Evolutionary conservation across 2,113 vertebrate species (phyloP).

Genomic region (Dunckerocampus dactyliophorus): DNA sequence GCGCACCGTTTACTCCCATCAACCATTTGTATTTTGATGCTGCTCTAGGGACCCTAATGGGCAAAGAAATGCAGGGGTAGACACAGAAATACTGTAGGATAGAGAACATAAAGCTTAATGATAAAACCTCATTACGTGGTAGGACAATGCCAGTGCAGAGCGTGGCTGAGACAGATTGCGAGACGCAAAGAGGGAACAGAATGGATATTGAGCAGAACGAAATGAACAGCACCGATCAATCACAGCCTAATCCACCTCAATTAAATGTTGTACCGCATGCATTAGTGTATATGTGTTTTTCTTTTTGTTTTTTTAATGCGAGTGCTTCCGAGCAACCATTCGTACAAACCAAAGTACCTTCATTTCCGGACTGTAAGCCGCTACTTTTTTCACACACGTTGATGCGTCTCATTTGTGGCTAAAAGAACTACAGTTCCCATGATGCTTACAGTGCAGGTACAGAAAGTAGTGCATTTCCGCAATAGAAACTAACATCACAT

Average conservation of each 20-base stretch:
- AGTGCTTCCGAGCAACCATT: not conserved
- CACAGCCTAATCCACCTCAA: not conserved
- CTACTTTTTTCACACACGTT: too few relatives aligned
- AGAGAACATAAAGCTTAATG: conserved; percentile 21
- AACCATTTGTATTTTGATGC: conserved; percentile 15
- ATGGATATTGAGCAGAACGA: conserved; percentile 10
- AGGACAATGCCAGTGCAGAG: conserved; percentile 3
- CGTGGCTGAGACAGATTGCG: conserved; percentile 1
- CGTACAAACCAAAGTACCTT: too few relatives aligned
- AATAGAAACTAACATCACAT: too few relatives aligned
- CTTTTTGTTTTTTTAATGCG: too few relatives aligned
- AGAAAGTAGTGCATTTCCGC: too few relatives aligned
- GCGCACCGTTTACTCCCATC: conserved; percentile 16
- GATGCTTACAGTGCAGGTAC: too few relatives aligned
- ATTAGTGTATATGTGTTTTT: not conserved
- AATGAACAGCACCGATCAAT: conserved; percentile 5
- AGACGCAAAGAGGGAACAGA: conserved; percentile 6
- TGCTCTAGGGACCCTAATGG: not conserved
- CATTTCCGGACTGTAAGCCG: too few relatives aligned
- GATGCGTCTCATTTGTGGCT: too few relatives aligned
- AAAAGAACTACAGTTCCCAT: too few relatives aligned
- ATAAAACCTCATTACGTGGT: conserved; percentile 18
- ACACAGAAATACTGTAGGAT: conserved; percentile 5
- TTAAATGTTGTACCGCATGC: not conserved
- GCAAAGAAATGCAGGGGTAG: conserved; percentile 16